A percentile compares a stretch with the other conserved stretches of the same genome.
phyloP scores from a whole-genome alignment of 2,888 invertebrate species.

The Campopleginae sp. region DNA sequence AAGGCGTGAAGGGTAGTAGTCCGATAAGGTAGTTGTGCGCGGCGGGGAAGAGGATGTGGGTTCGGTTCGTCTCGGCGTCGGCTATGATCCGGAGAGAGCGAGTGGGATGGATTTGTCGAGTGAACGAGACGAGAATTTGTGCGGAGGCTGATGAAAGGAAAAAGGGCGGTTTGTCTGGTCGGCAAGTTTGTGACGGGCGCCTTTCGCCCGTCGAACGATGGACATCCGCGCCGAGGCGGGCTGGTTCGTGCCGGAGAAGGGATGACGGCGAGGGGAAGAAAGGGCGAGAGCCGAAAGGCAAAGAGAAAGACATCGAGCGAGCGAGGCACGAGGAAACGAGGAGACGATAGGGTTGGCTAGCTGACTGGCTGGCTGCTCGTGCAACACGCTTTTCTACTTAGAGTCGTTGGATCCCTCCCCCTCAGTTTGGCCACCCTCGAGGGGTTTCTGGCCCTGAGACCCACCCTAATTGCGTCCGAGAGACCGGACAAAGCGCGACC shows the following conservation, averaged over 20 bases:
- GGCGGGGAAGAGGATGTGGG: conserved; percentile 7
- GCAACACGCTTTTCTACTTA: conserved; percentile 84
- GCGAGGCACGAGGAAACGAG: conserved; percentile 36
- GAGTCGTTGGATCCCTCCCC: conserved; percentile 45
- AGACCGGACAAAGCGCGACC: conserved; percentile 83
- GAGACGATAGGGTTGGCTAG: conserved; percentile 65
- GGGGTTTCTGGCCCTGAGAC: conserved; percentile 79
- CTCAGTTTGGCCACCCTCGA: conserved; percentile 72
- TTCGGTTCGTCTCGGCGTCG: conserved; percentile 39
- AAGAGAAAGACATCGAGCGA: conserved; percentile 31
- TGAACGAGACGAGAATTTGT: conserved; percentile 43
- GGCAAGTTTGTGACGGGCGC: conserved; percentile 16
- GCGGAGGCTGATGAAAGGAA: not conserved
- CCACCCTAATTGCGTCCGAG: conserved; percentile 84
- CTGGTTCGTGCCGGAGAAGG: conserved; percentile 37
- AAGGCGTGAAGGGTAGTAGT: conserved; percentile 49
- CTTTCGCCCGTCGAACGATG: conserved; percentile 66
- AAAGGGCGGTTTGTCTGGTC: not conserved
- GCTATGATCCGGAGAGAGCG: conserved; percentile 33
- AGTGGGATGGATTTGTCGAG: conserved; percentile 47
- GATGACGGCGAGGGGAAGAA: conserved; percentile 31
- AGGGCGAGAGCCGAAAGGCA: not conserved
- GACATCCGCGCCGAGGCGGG: conserved; percentile 47
- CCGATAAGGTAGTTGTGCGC: conserved; percentile 61
- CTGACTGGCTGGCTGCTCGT: conserved; percentile 72